Conservation (phyloP, 2,888 invertebrate species). For the Pheosia tremula region DNA sequence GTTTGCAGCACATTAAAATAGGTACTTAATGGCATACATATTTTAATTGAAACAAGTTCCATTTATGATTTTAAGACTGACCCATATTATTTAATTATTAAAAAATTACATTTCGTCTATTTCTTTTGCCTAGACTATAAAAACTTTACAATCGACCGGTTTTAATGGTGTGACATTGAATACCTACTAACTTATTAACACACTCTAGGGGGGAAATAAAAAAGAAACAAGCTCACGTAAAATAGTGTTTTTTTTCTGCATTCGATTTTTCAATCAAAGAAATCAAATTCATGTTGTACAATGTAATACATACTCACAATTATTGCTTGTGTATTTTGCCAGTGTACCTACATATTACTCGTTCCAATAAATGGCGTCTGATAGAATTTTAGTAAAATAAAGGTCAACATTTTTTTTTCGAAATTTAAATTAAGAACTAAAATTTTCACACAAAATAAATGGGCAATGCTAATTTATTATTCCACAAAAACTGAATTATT, state of each 20-base stretch:
- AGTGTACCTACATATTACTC: too few relatives aligned
- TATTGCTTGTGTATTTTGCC: too few relatives aligned
- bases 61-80: background rate
- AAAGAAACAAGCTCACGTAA: conserved; percentile 13
- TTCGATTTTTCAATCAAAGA: too few relatives aligned
- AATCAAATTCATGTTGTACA: too few relatives aligned
- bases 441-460: too few relatives aligned
- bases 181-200: background rate
- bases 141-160: background rate
- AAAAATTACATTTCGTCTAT: background rate
- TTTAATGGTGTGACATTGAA: conserved; percentile 1
- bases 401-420: too few relatives aligned
- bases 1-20: conserved; percentile 34
- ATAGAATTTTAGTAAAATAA: too few relatives aligned
- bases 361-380: too few relatives aligned
- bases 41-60: background rate
- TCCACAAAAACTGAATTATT: background rate
- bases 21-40: background rate
- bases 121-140: background rate
- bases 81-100: background rate
- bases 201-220: background rate
- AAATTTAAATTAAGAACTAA: too few relatives aligned
- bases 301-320: too few relatives aligned
- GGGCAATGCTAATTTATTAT: too few relatives aligned
- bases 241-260: too few relatives aligned